Evolutionary conservation across 2,113 vertebrate genomes (phyloP).

Genomic region (Antechinus flavipes): DNA sequence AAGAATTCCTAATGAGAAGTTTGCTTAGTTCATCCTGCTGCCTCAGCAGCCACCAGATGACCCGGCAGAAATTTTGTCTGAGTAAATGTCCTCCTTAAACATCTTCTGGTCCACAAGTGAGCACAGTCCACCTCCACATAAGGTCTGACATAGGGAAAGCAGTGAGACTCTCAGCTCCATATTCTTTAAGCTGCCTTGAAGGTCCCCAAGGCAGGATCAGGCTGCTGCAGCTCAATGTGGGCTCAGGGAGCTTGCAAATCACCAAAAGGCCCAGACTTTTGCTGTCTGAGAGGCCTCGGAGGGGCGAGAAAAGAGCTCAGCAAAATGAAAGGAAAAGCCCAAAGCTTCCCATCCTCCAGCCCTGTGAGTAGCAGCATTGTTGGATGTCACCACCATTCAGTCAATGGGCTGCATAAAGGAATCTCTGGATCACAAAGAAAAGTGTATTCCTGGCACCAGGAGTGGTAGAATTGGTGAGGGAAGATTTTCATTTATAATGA

Average conservation of each 20-base stretch:
- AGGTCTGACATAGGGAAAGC: too few species aligned
- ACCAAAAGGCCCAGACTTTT: background rate
- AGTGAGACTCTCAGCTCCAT: too few species aligned
- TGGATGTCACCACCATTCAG: background rate
- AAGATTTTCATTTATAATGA: conserved; percentile 4
- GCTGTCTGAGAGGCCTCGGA: background rate
- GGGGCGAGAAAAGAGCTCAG: background rate
- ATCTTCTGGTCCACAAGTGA: too few species aligned
- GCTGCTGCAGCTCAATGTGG: background rate
- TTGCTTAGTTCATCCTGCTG: too few species aligned
- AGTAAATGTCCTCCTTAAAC: too few species aligned
- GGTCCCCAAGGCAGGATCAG: too few species aligned
- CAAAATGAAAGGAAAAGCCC: background rate
- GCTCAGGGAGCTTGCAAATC: background rate
- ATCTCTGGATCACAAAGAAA: background rate
- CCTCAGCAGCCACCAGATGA: too few species aligned
- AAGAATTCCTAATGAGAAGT: too few species aligned
- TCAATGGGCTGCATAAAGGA: background rate
- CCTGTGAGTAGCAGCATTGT: background rate
- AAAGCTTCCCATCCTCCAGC: background rate
- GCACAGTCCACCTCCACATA: too few species aligned
- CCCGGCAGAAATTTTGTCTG: too few species aligned
- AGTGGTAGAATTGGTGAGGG: conserved; percentile 18
- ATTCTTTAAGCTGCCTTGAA: too few species aligned
- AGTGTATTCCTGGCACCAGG: background rate